phyloP scores from a whole-genome alignment of 2,888 invertebrate species.

The Pristionchus entomophagus region DNA sequence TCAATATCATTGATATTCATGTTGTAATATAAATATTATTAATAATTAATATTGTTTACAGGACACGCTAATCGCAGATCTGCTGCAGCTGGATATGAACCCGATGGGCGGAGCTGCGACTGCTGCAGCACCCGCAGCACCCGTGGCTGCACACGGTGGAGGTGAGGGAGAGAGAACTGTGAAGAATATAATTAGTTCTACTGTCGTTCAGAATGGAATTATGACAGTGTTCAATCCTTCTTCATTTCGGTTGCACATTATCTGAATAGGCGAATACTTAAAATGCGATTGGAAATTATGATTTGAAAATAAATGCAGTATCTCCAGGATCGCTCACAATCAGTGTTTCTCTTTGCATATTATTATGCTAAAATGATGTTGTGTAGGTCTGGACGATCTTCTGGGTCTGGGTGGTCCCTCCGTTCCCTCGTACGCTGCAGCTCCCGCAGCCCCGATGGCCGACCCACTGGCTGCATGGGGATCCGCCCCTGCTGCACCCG shows the following conservation, averaged over 20 bases:
- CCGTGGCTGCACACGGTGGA: conserved; percentile 47
- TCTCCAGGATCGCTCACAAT: too few species aligned
- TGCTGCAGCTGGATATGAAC: conserved; percentile 92
- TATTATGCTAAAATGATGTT: neutral
- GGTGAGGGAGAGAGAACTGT: conserved; percentile 34
- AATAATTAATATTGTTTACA: conserved; percentile 80
- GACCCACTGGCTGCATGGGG: conserved; percentile 47
- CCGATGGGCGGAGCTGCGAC: conserved; percentile 51
- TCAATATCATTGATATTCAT: neutral
- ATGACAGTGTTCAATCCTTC: too few species aligned
- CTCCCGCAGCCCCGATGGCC: conserved; percentile 44
- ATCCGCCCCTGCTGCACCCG: conserved; percentile 16
- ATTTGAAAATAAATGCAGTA: too few species aligned
- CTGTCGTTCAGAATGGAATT: too few species aligned
- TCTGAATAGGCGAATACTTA: too few species aligned
- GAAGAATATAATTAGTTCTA: neutral
- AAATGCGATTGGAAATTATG: too few species aligned
- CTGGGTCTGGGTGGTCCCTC: conserved; percentile 60
- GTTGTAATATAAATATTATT: neutral
- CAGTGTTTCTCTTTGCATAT: too few species aligned
- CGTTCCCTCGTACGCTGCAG: conserved; percentile 26
- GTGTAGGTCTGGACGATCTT: conserved; percentile 72
- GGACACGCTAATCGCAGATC: conserved; percentile 95
- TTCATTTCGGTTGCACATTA: too few species aligned
- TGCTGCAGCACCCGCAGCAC: conserved; percentile 60